Evolutionary conservation across 1,140 invertebrate species (phyloP).

Genomic region (Helicoverpa zea): DNA sequence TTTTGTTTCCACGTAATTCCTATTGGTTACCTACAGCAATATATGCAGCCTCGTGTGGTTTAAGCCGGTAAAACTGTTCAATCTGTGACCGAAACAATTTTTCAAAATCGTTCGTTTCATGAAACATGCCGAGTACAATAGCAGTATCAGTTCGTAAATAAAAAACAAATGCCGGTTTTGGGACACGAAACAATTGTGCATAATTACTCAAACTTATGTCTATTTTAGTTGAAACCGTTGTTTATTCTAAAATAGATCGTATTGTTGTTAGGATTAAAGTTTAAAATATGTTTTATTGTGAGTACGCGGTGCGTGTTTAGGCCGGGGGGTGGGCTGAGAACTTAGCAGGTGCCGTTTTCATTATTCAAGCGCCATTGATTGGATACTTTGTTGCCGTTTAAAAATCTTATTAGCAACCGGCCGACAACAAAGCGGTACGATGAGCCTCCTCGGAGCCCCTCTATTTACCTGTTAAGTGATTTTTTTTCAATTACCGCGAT

Average conservation of each 20-base stretch:
- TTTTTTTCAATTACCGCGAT: conserved; percentile 85
- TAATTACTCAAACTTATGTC: conserved; percentile 81
- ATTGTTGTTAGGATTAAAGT: conserved; percentile 58
- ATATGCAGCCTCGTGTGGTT: too few relatives aligned
- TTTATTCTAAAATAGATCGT: conserved; percentile 59
- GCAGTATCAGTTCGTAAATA: conserved; percentile 46
- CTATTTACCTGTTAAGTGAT: conserved; percentile 85
- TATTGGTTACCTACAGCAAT: too few relatives aligned
- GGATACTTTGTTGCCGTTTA: conserved; percentile 86
- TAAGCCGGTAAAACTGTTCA: too few relatives aligned
- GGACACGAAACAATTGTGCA: conserved; percentile 76
- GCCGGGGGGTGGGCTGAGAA: conserved; percentile 78
- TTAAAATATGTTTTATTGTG: conserved; percentile 60
- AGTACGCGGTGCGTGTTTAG: conserved; percentile 78
- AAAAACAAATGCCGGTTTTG: conserved; percentile 64
- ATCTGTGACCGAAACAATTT: too few relatives aligned
- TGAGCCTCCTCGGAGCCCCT: conserved; percentile 69
- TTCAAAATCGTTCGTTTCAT: too few relatives aligned
- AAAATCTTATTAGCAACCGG: conserved; percentile 86
- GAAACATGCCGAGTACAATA: not conserved
- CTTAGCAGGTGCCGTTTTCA: conserved; percentile 84
- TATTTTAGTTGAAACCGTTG: conserved; percentile 55
- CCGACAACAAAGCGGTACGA: conserved; percentile 79
- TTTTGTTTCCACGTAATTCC: too few relatives aligned
- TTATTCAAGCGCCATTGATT: conserved; percentile 86